These are phyloP conservation scores for Rhingia campestris DNA, from an alignment of 2,888 invertebrate genomes.

Conservation along the genomic window DNA sequence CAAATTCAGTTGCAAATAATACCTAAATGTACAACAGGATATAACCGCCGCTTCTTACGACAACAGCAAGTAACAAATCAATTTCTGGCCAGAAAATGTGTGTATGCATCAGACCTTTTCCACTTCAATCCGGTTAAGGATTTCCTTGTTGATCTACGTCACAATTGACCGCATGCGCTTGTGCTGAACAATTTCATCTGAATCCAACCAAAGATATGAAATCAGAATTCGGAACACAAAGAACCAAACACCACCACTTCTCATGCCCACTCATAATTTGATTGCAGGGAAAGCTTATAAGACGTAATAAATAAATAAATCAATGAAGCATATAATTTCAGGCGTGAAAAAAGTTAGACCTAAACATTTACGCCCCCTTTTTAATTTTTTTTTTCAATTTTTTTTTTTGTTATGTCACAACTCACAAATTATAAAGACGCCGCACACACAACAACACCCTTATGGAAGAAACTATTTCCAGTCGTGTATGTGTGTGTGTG, in stretches of 20 bases:
- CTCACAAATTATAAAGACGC: slow-evolving; percentile 27
- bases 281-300: neutral
- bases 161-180: neutral
- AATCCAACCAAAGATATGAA: slow-evolving; percentile 10
- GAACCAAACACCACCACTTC: neutral
- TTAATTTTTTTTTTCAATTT: slow-evolving; percentile 4
- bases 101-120: too few relatives aligned
- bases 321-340: slow-evolving; percentile 48
- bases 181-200: neutral
- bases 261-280: slow-evolving; percentile 9
- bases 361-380: slow-evolving; percentile 40
- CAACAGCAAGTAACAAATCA: too few relatives aligned
- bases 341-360: slow-evolving; percentile 27
- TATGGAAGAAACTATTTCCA: neutral
- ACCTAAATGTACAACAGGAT: too few relatives aligned
- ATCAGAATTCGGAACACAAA: slow-evolving; percentile 8
- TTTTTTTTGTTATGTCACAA: slow-evolving; percentile 26
- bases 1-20: too few relatives aligned
- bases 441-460: neutral
- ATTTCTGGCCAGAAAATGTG: too few relatives aligned
- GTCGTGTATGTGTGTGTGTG: neutral
- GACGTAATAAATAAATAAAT: slow-evolving; percentile 39
- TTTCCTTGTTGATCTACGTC: neutral
- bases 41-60: too few relatives aligned
- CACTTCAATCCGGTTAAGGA: too few relatives aligned